phyloP scores from a whole-genome alignment of 2,797 vertebrate species.

The Phoebastria nigripes region DNA sequence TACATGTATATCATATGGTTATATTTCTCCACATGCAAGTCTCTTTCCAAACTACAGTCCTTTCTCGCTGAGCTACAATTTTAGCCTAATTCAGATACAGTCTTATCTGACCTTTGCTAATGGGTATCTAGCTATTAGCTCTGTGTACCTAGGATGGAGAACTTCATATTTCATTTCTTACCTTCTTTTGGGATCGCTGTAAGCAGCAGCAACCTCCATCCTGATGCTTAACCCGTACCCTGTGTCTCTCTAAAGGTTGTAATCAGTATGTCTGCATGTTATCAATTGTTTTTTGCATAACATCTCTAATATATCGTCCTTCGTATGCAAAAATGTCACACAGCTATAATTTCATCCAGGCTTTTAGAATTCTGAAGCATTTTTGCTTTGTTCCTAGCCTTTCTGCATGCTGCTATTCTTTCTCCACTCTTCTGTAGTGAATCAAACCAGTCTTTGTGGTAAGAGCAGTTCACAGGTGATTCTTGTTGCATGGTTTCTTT shows the following conservation, averaged over 20 bases:
- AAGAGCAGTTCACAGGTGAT: background rate
- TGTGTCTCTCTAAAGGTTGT: background rate
- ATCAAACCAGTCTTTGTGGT: background rate
- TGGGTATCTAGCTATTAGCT: background rate
- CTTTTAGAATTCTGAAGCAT: background rate
- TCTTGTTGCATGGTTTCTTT: background rate
- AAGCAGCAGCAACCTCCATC: background rate
- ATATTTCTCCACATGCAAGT: background rate
- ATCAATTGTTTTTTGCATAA: background rate
- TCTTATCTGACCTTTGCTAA: background rate
- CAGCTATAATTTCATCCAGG: background rate
- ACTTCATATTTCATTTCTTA: background rate
- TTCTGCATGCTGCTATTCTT: background rate
- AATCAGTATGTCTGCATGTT: background rate
- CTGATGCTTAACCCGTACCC: background rate
- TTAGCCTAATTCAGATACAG: background rate
- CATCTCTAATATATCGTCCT: background rate
- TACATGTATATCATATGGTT: background rate
- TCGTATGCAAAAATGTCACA: background rate
- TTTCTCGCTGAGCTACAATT: background rate
- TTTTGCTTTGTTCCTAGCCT: background rate
- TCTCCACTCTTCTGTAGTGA: background rate
- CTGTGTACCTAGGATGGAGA: background rate
- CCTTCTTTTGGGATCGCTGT: background rate
- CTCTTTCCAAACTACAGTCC: background rate